Evolutionary conservation across 2,113 vertebrate species (phyloP).

Genomic region (Spea multiplicata): DNA sequence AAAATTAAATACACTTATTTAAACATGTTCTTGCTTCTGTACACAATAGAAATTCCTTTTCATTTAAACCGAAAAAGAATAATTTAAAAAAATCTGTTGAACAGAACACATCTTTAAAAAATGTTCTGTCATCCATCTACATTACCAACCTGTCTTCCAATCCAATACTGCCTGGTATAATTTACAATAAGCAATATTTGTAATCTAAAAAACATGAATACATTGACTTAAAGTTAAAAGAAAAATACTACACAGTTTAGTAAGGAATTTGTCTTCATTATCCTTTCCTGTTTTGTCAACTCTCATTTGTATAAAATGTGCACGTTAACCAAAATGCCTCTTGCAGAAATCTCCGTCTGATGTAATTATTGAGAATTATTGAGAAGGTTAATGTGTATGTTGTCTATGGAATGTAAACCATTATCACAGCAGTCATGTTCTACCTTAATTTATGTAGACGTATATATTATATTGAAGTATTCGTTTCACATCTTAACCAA

Average conservation of each 20-base stretch:
- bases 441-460: not conserved
- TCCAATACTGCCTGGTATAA: not conserved
- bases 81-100: not conserved
- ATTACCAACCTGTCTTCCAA: not conserved
- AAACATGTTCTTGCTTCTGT: too few species aligned
- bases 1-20: too few species aligned
- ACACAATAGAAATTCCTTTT: too few species aligned
- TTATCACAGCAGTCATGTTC: not conserved
- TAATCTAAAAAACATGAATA: conserved; percentile 1
- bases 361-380: conserved; percentile 42
- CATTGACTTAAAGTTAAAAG: conserved; percentile 6
- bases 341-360: conserved; percentile 40
- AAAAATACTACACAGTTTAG: conserved; percentile 19
- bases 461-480: too few species aligned
- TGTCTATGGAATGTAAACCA: conserved; percentile 27
- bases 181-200: not conserved
- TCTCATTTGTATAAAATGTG: conserved; percentile 40
- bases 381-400: conserved; percentile 33
- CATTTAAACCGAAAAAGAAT: not conserved
- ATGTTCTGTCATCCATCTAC: not conserved
- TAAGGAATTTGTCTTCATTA: conserved; percentile 38
- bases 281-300: conserved; percentile 38
- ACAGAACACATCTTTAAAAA: not conserved
- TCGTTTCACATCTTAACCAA: too few species aligned
- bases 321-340: conserved; percentile 40